Conservation (phyloP, 2,113 vertebrate genomes). For the Ammodytes marinus region DNA sequence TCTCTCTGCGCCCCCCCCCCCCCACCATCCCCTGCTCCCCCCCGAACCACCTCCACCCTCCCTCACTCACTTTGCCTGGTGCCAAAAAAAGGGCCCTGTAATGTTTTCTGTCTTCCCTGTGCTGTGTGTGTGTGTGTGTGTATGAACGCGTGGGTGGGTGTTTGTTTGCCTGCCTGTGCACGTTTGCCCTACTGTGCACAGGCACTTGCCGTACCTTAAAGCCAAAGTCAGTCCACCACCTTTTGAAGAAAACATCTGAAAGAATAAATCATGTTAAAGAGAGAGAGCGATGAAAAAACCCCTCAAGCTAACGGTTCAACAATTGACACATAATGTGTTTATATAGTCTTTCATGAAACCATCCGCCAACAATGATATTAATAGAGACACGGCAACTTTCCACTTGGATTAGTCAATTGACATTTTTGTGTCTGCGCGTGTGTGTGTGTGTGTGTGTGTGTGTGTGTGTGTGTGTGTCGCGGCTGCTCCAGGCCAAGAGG, state of each 20-base stretch:
- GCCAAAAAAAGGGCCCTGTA: conserved; percentile 92
- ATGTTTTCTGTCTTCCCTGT: conserved; percentile 91
- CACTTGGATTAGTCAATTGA: neutral
- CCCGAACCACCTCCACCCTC: conserved; percentile 83
- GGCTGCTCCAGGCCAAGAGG: neutral
- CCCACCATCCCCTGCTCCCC: conserved; percentile 79
- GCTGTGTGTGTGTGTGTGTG: conserved; percentile 23
- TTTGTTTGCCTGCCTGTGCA: conserved; percentile 36
- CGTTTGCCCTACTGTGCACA: conserved; percentile 30
- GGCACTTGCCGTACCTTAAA: conserved; percentile 40
- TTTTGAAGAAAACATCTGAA: conserved; percentile 36
- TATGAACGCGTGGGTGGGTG: conserved; percentile 18
- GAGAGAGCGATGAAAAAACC: conserved; percentile 15
- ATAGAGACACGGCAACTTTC: neutral
- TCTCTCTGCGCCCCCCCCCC: conserved; percentile 71
- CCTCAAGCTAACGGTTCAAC: conserved; percentile 20
- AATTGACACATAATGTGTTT: neutral
- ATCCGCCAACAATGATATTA: neutral
- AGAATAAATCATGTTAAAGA: conserved; percentile 32
- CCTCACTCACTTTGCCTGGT: conserved; percentile 89
- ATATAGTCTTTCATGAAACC: conserved; percentile 25
- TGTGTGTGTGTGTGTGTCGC: neutral
- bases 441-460: neutral
- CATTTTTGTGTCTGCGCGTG: neutral
- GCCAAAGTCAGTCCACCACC: conserved; percentile 34